These are phyloP conservation scores for Spinibarbus caldwelli DNA, from an alignment of 2,797 vertebrate species.

Conservation along the genomic window DNA sequence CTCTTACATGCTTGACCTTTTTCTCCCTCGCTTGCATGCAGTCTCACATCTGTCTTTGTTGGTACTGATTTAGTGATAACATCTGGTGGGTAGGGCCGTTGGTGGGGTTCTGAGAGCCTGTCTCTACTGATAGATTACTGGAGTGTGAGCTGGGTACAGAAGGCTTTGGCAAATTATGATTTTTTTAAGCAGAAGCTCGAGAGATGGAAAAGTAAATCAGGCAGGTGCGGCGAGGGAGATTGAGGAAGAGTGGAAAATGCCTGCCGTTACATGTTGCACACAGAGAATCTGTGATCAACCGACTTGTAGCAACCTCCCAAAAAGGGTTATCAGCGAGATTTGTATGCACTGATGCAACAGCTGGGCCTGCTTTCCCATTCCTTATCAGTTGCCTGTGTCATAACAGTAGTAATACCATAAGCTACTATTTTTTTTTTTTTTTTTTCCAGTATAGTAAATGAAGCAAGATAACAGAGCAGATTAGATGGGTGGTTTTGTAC, in stretches of 20 bases:
- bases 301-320: not conserved
- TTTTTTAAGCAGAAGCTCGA: slow-evolving; percentile 15
- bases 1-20: not conserved
- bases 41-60: slow-evolving; percentile 60
- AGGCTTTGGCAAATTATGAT: slow-evolving; percentile 55
- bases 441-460: not conserved
- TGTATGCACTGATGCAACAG: not conserved
- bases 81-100: slow-evolving; percentile 64
- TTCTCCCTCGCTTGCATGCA: slow-evolving; percentile 14
- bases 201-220: slow-evolving; percentile 61
- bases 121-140: slow-evolving; percentile 64
- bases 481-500: not conserved
- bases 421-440: not conserved
- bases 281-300: not conserved
- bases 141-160: slow-evolving; percentile 39
- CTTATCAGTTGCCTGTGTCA: slow-evolving; percentile 24
- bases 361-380: not conserved
- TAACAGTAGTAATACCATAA: slow-evolving; percentile 3
- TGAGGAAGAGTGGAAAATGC: not conserved
- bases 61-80: slow-evolving; percentile 69
- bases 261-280: slow-evolving; percentile 12
- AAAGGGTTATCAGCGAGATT: slow-evolving; percentile 6
- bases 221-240: slow-evolving; percentile 29
- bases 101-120: slow-evolving; percentile 59
- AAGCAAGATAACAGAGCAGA: not conserved